Evolutionary conservation across 2,888 invertebrate species (phyloP), one percentile per base, ranked within the genome.

Genomic region (Amphimallon solstitiale): DNA sequence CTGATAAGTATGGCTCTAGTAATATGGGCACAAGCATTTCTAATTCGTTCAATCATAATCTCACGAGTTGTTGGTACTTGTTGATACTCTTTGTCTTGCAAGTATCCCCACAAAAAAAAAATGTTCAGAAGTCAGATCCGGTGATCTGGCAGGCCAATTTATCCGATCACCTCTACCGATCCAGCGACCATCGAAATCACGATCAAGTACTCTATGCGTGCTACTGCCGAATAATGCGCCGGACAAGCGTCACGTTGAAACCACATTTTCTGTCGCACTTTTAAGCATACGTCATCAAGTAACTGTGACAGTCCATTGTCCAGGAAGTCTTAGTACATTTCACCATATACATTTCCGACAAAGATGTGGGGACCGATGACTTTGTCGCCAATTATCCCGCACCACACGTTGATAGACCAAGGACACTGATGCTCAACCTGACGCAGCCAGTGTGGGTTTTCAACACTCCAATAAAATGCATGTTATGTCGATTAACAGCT

Each of bases 221-320:
- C n/a, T n/a, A n/a, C n/a, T n/a, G n/a, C n/a, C 15, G 56, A 67
- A 63, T 67, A 70, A 65, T 70, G 65, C 60, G 68, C 62, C 48
- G 67, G 70, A 60, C 67, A 67, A 65, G 54, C 52, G 29, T 66
- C 66, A 43, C 56, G 68, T 52, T 70, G 70, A 63, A 68, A 70
- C 68, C 67, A 69, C 68, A 68, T 69, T 21, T 67, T 52, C 60
- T 54, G 65, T 37, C 59, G 43, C 51, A 65, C 59, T 54, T 70
- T 59, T 37, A 65, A 52, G 21, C 35, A 34, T 61, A 69, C 23
- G 43, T 67, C 65, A 65, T 67, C 67, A 59, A n/a, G n/a, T n/a
- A n/a, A n/a, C n/a, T n/a, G n/a, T n/a, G n/a, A n/a, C n/a, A n/a
- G n/a, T n/a, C n/a, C n/a, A n/a, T n/a, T n/a, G n/a, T n/a, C n/a